Conservation (phyloP, 2,797 vertebrate species). For the Pelobates cultripes region DNA sequence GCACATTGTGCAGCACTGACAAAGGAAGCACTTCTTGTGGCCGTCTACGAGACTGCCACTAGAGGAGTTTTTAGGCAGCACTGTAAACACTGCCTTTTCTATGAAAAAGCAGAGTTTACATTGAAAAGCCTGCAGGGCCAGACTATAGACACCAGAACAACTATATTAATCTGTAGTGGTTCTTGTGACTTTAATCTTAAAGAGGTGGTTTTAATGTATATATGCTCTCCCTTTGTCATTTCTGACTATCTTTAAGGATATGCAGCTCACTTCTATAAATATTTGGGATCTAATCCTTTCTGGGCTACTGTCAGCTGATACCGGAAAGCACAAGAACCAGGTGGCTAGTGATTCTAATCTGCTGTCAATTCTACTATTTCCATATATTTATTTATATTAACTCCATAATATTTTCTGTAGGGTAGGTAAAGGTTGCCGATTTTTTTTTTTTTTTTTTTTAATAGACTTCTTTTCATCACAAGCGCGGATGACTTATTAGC, state of each 20-base stretch:
- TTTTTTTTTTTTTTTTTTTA: slow-evolving; percentile 43
- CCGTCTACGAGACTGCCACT: too few relatives aligned
- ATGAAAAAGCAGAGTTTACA: too few relatives aligned
- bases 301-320: neutral
- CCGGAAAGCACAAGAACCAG: neutral
- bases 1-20: too few relatives aligned
- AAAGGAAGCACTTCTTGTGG: too few relatives aligned
- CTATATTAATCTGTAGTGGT: too few relatives aligned
- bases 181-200: too few relatives aligned
- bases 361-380: slow-evolving; percentile 18
- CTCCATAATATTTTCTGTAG: slow-evolving; percentile 40
- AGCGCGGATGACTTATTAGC: slow-evolving; percentile 46
- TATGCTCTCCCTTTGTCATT: too few relatives aligned
- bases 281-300: neutral
- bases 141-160: too few relatives aligned
- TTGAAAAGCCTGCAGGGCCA: too few relatives aligned
- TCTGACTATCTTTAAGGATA: neutral
- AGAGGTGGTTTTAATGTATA: too few relatives aligned
- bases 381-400: slow-evolving; percentile 48
- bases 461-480: slow-evolving; percentile 50
- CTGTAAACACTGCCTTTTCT: too few relatives aligned
- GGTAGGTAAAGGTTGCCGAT: slow-evolving; percentile 47
- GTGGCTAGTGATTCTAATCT: slow-evolving; percentile 29
- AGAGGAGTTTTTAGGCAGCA: too few relatives aligned
- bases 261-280: neutral